phyloP scores from a whole-genome alignment of 2,888 invertebrate species.

The Resseliella maxima region DNA sequence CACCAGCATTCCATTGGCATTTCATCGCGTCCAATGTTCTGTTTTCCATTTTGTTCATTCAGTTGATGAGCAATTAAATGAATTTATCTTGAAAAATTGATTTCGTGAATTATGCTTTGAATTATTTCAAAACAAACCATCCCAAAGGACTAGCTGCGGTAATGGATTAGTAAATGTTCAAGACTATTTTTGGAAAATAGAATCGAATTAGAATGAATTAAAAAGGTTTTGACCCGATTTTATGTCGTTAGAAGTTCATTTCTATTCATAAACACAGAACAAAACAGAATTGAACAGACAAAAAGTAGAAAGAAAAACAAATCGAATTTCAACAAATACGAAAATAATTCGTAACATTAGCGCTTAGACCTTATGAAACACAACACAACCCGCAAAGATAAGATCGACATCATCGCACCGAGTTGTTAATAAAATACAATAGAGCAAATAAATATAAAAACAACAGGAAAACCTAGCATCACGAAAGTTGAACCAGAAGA shows the following conservation, averaged over 20 bases:
- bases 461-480: slow-evolving; percentile 24
- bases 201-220: slow-evolving; percentile 42
- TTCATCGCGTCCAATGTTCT: slow-evolving; percentile 10
- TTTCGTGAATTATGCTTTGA: slow-evolving; percentile 34
- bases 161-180: not conserved
- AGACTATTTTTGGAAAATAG: not conserved
- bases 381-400: not conserved
- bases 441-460: slow-evolving; percentile 47
- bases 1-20: not conserved
- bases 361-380: not conserved
- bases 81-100: slow-evolving; percentile 51
- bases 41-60: not conserved
- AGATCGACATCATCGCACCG: slow-evolving; percentile 32
- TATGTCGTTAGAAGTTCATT: slow-evolving; percentile 19
- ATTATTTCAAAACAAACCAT: not conserved
- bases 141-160: slow-evolving; percentile 1
- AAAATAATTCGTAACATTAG: slow-evolving; percentile 36
- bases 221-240: slow-evolving; percentile 43
- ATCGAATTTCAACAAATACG: slow-evolving; percentile 53
- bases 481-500: slow-evolving; percentile 26
- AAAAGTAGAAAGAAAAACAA: not conserved
- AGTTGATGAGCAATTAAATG: not conserved
- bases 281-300: not conserved
- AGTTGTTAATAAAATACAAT: slow-evolving; percentile 53
- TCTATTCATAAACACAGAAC: not conserved